Evolutionary conservation across 1,140 invertebrate species (phyloP).

Genomic region (Aphelenchoides besseyi): DNA sequence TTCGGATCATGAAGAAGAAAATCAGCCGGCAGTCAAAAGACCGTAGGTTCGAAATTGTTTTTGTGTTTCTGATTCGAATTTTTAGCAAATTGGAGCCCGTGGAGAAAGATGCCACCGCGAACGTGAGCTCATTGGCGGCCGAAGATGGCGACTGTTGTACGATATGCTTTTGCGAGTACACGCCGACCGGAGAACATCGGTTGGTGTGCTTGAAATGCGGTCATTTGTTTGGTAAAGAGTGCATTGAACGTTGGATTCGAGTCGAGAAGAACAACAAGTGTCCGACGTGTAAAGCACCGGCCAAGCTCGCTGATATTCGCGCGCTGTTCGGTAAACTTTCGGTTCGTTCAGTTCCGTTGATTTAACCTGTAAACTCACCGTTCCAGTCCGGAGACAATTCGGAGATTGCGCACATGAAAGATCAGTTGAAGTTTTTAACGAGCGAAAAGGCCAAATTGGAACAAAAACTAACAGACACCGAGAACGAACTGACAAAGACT

Average conservation of each 20-base stretch:
- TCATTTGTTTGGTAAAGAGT: slow-evolving; percentile 80
- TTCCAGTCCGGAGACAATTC: slow-evolving; percentile 26
- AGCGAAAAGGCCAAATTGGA: neutral
- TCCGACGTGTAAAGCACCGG: slow-evolving; percentile 81
- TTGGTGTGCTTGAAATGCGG: slow-evolving; percentile 80
- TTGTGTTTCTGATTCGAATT: neutral
- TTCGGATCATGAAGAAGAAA: neutral
- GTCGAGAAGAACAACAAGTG: slow-evolving; percentile 67
- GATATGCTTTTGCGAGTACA: slow-evolving; percentile 82
- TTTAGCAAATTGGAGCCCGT: neutral
- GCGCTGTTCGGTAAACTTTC: slow-evolving; percentile 71
- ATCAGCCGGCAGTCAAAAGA: neutral
- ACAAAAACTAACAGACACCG: neutral
- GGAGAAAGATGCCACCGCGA: neutral
- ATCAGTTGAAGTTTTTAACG: neutral
- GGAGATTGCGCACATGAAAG: slow-evolving; percentile 19
- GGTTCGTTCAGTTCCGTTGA: slow-evolving; percentile 55
- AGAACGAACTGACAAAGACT: neutral
- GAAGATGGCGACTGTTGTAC: slow-evolving; percentile 69
- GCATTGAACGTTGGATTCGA: slow-evolving; percentile 77
- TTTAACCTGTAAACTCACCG: neutral
- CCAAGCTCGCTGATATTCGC: slow-evolving; percentile 73
- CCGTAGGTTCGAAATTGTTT: neutral
- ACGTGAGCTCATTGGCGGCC: neutral
- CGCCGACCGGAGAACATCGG: slow-evolving; percentile 78